A percentile compares a stretch with the other conserved stretches of the same genome.
Conservation (phyloP, 2,888 invertebrate genomes). For the Caenorhabditis plicata region DNA sequence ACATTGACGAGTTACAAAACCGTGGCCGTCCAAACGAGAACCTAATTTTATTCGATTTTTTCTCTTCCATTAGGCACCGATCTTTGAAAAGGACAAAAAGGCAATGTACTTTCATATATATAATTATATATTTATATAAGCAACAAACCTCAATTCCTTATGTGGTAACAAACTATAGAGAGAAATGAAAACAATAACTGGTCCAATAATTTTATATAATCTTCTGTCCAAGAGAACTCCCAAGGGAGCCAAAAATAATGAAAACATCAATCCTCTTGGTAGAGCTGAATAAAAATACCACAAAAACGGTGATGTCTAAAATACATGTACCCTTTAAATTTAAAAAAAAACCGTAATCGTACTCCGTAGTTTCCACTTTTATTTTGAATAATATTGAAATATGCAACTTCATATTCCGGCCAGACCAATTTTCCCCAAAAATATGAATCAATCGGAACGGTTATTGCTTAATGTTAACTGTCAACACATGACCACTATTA, state of each 20-base stretch:
- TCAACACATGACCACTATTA: not conserved
- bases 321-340: not conserved
- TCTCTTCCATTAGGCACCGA: too few species aligned
- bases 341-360: slow-evolving; percentile 63
- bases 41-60: too few species aligned
- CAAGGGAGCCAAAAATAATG: slow-evolving; percentile 76
- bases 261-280: slow-evolving; percentile 84
- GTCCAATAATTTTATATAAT: slow-evolving; percentile 11
- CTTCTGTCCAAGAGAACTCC: slow-evolving; percentile 69
- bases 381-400: slow-evolving; percentile 90
- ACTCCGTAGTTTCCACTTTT: slow-evolving; percentile 95
- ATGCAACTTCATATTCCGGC: slow-evolving; percentile 97
- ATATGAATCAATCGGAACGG: slow-evolving; percentile 83
- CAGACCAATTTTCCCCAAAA: slow-evolving; percentile 87
- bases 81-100: too few species aligned
- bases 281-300: slow-evolving; percentile 99
- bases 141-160: slow-evolving; percentile 93
- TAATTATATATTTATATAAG: slow-evolving; percentile 72
- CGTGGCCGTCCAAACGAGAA: too few species aligned
- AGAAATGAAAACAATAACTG: slow-evolving; percentile 74
- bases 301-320: slow-evolving; percentile 84
- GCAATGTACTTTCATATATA: too few species aligned
- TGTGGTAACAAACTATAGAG: slow-evolving; percentile 94
- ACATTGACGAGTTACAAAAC: too few species aligned
- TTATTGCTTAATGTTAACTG: slow-evolving; percentile 74